These are phyloP conservation scores for Australoheros facetus DNA, from an alignment of 2,797 vertebrate genomes.

Conservation along the genomic window DNA sequence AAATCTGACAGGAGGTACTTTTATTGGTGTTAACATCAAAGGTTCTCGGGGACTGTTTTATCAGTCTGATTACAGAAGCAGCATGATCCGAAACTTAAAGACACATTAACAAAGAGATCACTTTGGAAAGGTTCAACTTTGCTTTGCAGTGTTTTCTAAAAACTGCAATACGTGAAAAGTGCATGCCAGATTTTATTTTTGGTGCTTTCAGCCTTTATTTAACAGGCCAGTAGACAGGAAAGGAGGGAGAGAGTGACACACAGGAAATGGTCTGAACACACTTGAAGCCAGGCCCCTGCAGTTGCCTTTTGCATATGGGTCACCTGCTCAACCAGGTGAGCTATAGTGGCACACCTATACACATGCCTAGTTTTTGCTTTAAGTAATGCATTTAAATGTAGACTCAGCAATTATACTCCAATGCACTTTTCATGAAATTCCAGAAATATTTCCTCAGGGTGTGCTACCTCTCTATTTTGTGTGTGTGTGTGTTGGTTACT, in stretches of 20 bases:
- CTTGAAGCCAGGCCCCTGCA: not conserved
- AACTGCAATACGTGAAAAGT: not conserved
- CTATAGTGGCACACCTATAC: too few relatives aligned
- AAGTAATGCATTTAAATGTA: not conserved
- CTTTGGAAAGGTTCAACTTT: not conserved
- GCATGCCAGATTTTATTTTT: not conserved
- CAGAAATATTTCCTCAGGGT: too few relatives aligned
- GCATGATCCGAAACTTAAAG: not conserved
- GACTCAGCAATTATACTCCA: not conserved
- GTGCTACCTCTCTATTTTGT: too few relatives aligned
- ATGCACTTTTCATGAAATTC: too few relatives aligned
- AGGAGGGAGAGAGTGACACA: not conserved
- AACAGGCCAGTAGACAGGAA: not conserved
- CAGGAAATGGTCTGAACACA: not conserved
- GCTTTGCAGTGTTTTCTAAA: not conserved
- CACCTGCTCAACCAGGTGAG: not conserved
- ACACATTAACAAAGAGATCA: too few relatives aligned
- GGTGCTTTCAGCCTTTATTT: not conserved
- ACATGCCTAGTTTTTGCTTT: not conserved
- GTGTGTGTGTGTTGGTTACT: too few relatives aligned
- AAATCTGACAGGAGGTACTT: slow-evolving; percentile 17
- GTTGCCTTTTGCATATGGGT: not conserved
- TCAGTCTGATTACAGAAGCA: slow-evolving; percentile 1
- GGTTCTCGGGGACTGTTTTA: slow-evolving; percentile 1
- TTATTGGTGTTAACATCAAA: slow-evolving; percentile 30